Conservation (phyloP, 2,888 invertebrate species). For the Dusona sp. region DNA sequence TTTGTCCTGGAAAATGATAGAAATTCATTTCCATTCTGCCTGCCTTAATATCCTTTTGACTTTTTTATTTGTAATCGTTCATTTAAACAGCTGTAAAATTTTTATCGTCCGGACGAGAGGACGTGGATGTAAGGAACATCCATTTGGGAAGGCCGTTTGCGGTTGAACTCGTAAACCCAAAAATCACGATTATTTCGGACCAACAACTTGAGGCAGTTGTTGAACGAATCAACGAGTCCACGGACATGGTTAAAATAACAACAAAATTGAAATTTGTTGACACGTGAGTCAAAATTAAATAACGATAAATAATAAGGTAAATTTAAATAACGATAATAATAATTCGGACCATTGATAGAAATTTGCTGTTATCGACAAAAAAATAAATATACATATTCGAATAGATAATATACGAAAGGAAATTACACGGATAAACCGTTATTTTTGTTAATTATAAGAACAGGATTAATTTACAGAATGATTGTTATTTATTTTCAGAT, state of each 20-base stretch:
- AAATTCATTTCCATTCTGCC: background rate
- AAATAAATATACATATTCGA: background rate
- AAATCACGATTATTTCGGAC: slow-evolving; percentile 85
- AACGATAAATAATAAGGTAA: background rate
- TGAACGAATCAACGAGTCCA: slow-evolving; percentile 86
- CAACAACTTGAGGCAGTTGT: slow-evolving; percentile 87
- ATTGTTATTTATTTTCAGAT: slow-evolving; percentile 84
- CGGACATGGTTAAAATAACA: slow-evolving; percentile 86
- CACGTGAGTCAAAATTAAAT: slow-evolving; percentile 83
- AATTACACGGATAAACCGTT: no score
- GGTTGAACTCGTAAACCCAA: slow-evolving; percentile 92
- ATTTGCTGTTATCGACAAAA: background rate
- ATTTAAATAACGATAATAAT: background rate
- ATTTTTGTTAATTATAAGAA: no score
- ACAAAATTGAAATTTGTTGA: slow-evolving; percentile 88
- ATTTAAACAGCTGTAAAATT: slow-evolving; percentile 88
- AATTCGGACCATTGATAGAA: background rate
- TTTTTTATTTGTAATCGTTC: slow-evolving; percentile 2
- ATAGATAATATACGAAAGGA: background rate
- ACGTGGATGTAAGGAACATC: slow-evolving; percentile 97
- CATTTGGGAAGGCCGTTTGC: slow-evolving; percentile 97
- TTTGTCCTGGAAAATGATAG: background rate
- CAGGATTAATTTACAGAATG: background rate
- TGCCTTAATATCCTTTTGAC: background rate
- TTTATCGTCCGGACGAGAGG: slow-evolving; percentile 97